A percentile compares a stretch with the other conserved stretches of the same genome.
Conservation (phyloP, 2,113 vertebrate species). For the Cebidichthys violaceus region DNA sequence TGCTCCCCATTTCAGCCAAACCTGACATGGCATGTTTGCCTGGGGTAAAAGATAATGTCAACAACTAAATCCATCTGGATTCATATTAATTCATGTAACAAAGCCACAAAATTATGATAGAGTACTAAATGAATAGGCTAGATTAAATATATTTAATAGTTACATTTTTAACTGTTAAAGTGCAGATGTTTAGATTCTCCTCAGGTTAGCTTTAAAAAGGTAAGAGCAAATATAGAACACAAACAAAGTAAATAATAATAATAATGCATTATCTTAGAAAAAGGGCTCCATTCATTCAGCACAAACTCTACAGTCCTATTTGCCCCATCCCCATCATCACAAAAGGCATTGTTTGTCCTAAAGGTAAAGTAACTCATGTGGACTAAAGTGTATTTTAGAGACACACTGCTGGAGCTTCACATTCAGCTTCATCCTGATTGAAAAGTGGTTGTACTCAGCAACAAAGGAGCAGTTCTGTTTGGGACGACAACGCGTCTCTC, state of each 20-base stretch:
- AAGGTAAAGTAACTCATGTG: not conserved
- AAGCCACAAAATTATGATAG: not conserved
- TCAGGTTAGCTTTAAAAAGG: not conserved
- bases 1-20: not conserved
- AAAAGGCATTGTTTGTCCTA: not conserved
- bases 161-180: not conserved
- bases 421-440: not conserved
- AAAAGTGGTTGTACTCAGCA: not conserved
- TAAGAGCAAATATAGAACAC: not conserved
- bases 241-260: not conserved
- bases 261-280: not conserved
- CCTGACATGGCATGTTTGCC: constrained; percentile 22
- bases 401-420: not conserved
- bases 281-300: constrained; percentile 10
- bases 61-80: constrained; percentile 1
- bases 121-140: not conserved
- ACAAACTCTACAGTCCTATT: not conserved
- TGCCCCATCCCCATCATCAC: not conserved
- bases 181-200: not conserved
- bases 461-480: not conserved
- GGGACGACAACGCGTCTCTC: not conserved
- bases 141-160: constrained; percentile 17
- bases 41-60: constrained; percentile 1
- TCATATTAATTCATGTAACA: constrained; percentile 29
- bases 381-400: not conserved